Base-by-base conservation (phyloP, 2,888 invertebrate genomes). In the Holacanthella duospinosa region DNA sequence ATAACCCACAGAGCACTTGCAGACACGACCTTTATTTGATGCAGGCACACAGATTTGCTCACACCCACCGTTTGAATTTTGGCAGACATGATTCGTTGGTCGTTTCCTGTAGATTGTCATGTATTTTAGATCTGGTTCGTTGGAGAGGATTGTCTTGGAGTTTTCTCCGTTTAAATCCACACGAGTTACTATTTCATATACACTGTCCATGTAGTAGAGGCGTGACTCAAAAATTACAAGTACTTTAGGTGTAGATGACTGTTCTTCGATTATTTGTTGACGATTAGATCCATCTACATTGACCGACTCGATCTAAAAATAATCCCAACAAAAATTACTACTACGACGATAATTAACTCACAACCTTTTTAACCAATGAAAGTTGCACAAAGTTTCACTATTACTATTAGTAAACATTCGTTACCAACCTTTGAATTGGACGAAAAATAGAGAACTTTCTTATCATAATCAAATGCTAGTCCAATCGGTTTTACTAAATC, bases 11-110 rank as follows among this genome's bases (percentile, higher is more conserved):
- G 93, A 89, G 75, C 99, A 99, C 2, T 87, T 85, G 75, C 99
- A 99, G 0, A 84, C 83, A 48, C 88, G 80, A 0, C 86, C 84
- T 0, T 86, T 85, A 0, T 84, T 84, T n/a, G 86, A 85, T 6
- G 85, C 82, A 0, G 96, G 95, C 25, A 99, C 83, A 77, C 99
- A 99, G 36, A 99, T 83, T 73, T 99, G 97, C 67, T 88, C 88
- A 77, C 99, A 99, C 1, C 88, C 91, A 0, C 96, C 97, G 74
- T 96, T 95, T 71, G 84, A 86, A 29, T 80, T 82, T 54, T 87
- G 80, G 76, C 95, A 94, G 0, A 93, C 92, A 78, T 95, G 94
- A 68, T 87, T 61, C 1, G 64, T 59, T 62, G n/a, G 43, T 36
- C 92, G 83, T 77, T 93, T 93, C 73, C 89, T 88, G 80, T 89